Conservation (phyloP, 2,888 invertebrate genomes). For the Agrypnus murinus region DNA sequence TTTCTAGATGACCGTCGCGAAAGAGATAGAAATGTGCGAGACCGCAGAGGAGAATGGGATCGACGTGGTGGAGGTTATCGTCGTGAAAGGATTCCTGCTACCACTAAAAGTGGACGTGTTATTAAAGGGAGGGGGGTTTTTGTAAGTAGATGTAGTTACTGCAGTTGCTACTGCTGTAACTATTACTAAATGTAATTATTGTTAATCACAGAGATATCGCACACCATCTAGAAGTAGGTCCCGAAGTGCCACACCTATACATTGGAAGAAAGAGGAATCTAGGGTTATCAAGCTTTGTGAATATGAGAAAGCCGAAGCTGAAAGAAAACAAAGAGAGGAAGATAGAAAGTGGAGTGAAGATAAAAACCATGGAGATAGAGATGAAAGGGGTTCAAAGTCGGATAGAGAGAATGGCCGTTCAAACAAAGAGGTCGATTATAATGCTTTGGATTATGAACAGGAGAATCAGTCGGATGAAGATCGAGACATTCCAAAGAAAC, state of each 20-base stretch:
- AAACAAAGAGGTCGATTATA: slow-evolving; percentile 76
- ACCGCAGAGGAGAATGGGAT: slow-evolving; percentile 68
- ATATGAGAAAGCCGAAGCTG: slow-evolving; percentile 83
- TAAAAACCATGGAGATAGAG: slow-evolving; percentile 33
- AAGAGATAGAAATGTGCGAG: slow-evolving; percentile 56
- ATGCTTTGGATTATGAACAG: slow-evolving; percentile 82
- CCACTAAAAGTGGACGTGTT: slow-evolving; percentile 85
- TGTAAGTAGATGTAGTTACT: slow-evolving; percentile 78
- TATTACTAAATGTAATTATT: slow-evolving; percentile 32
- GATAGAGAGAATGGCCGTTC: slow-evolving; percentile 53
- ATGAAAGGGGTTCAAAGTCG: slow-evolving; percentile 35
- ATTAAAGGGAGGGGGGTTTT: slow-evolving; percentile 95
- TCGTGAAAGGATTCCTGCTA: slow-evolving; percentile 67
- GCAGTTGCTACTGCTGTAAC: neutral
- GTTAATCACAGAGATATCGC: slow-evolving; percentile 83
- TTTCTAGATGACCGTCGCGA: slow-evolving; percentile 59
- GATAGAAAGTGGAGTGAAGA: slow-evolving; percentile 58
- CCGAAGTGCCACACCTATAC: slow-evolving; percentile 92
- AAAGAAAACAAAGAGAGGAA: slow-evolving; percentile 70
- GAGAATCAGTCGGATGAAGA: slow-evolving; percentile 67
- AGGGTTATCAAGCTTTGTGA: slow-evolving; percentile 89
- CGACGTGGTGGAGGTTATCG: slow-evolving; percentile 64
- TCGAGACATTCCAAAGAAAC: slow-evolving; percentile 60
- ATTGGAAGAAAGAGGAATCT: slow-evolving; percentile 93
- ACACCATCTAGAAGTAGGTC: slow-evolving; percentile 91